Percentiles rank a stretch among this genome's conserved stretches.
Evolutionary conservation across 2,113 vertebrate genomes (phyloP).

Genomic region (Pygathrix nemaeus): DNA sequence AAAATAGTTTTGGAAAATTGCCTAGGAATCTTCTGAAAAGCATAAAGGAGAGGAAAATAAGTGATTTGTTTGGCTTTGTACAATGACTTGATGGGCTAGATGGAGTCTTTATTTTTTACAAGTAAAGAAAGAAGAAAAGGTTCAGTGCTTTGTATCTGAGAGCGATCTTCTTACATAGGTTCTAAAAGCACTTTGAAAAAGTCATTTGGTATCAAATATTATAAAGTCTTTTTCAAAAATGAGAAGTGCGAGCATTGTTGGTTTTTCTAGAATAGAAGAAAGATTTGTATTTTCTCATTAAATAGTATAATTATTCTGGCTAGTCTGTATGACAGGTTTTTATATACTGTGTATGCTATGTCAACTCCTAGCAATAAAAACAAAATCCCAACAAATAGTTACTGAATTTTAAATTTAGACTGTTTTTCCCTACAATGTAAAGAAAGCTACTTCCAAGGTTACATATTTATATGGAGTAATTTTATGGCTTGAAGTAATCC

Average conservation of each 20-base stretch:
- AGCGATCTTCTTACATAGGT: constrained; percentile 24
- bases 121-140: not conserved
- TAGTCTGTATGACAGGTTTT: not conserved
- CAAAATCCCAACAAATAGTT: not conserved
- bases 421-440: not conserved
- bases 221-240: constrained; percentile 49
- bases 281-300: constrained; percentile 21
- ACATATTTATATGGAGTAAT: constrained; percentile 26
- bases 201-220: constrained; percentile 38
- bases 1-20: constrained; percentile 43
- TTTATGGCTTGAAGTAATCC: not conserved
- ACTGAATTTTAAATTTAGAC: constrained; percentile 54
- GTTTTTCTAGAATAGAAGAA: constrained; percentile 45
- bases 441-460: not conserved
- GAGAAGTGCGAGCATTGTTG: not conserved
- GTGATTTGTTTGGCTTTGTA: constrained; percentile 44
- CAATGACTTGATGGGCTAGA: constrained; percentile 34
- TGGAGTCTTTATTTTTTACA: constrained; percentile 26
- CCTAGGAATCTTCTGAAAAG: constrained; percentile 23
- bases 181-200: constrained; percentile 60
- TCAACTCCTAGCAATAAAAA: constrained; percentile 35
- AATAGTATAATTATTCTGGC: constrained; percentile 33
- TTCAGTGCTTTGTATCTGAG: constrained; percentile 40
- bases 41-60: constrained; percentile 18
- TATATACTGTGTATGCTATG: not conserved